Evolutionary conservation across 2,113 vertebrate genomes (phyloP), one percentile per base, ranked within the genome.

Genomic region (Catharus bicknelli): DNA sequence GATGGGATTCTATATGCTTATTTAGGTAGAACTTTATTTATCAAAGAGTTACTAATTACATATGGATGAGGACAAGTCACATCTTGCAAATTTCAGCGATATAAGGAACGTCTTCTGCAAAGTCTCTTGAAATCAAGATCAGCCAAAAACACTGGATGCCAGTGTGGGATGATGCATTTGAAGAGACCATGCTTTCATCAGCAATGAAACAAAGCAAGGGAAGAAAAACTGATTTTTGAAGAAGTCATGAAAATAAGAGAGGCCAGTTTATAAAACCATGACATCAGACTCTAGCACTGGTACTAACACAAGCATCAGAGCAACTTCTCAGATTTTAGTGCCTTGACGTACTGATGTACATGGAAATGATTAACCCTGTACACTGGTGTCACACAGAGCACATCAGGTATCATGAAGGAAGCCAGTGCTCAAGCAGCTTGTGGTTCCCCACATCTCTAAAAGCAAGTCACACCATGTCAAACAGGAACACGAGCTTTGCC

Each of bases 51-150:
- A 80, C 26, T 53, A 45, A 63, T 62, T 91, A 90, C 68, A 75
- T 86, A 81, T 26, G 53, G 68, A 91, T 88, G 69, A 94, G 83
- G 64, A 83, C 79, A 93, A 93, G 83, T 81, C 57, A 81, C 53
- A 80, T 68, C 59, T 45, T 64, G 83, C 43, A 86, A 83, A 78
- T n/a, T 80, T 74, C 42, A 34, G 29, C 2, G 3, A 74, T 74
- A 86, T 3, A 74, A 93, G 70, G 57, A 93, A 77, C 0, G 0
- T 50, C 69, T 86, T 80, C 61, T 57, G 25, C 64, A 51, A 93
- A 84, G 42, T 55, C 58, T 79, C 34, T 7, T 72, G 63, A 91
- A 86, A 77, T 57, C 27, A 88, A 48, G 73, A 92, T 57, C 47
- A 86, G 45, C 10, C 11, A 8, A 88, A 86, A 90, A 2, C 72